phyloP scores from a whole-genome alignment of 2,888 invertebrate species.

The Cosmorhoe ocellata region DNA sequence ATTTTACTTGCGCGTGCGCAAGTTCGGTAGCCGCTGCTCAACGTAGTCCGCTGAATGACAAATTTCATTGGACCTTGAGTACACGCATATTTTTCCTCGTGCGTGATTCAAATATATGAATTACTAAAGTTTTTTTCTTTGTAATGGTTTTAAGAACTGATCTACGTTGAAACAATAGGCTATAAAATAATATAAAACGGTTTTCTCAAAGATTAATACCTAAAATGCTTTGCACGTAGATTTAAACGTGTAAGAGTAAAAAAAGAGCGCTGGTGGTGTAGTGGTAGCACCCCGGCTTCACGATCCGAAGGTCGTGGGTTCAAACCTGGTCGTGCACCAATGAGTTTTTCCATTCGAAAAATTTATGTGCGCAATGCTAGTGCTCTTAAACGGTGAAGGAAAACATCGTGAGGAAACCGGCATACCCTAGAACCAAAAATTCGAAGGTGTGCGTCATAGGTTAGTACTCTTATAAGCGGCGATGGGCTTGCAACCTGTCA shows the following conservation, averaged over 20 bases:
- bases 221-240: conserved; percentile 13
- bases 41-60: conserved; percentile 68
- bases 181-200: conserved; percentile 10
- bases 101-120: conserved; percentile 70
- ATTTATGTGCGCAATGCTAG: no score
- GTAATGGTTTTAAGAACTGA: conserved; percentile 18
- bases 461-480: no score
- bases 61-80: conserved; percentile 77
- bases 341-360: no score
- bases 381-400: no score
- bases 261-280: no score
- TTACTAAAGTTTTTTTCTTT: conserved; percentile 33
- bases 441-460: no score
- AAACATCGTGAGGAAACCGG: no score
- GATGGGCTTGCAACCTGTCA: no score
- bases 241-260: neutral
- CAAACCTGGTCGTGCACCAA: no score
- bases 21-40: conserved; percentile 31
- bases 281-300: no score
- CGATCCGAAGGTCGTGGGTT: no score
- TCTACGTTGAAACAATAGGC: conserved; percentile 21
- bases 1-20: conserved; percentile 61
- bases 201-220: conserved; percentile 5
- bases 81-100: conserved; percentile 70
- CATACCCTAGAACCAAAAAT: no score